Evolutionary conservation across 2,113 vertebrate genomes (phyloP).

Genomic region (Calyptommatus sinebrachiatus): DNA sequence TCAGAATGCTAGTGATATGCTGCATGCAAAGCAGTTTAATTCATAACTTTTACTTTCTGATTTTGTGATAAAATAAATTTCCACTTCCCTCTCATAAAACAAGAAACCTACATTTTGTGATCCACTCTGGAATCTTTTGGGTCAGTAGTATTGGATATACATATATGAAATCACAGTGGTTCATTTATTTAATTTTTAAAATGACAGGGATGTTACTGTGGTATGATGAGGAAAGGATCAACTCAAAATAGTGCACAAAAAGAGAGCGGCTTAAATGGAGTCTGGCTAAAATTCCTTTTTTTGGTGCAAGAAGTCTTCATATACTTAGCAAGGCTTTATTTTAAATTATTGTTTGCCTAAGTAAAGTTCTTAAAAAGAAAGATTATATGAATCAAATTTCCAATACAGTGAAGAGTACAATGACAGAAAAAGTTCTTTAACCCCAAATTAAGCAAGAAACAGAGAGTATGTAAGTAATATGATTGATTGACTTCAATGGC

Average conservation of each 20-base stretch:
- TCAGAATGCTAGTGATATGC: no score
- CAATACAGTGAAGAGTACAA: slow-evolving; percentile 48
- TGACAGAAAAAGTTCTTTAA: background rate
- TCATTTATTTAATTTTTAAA: background rate
- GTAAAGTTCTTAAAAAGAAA: slow-evolving; percentile 37
- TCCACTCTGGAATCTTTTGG: no score
- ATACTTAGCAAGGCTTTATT: slow-evolving; percentile 38
- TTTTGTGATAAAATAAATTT: no score
- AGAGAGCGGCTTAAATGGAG: background rate
- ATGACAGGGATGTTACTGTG: background rate
- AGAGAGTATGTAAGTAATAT: slow-evolving; percentile 36
- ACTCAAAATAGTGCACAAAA: background rate
- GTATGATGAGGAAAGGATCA: background rate
- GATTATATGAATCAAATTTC: slow-evolving; percentile 47
- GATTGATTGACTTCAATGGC: slow-evolving; percentile 39
- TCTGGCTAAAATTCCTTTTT: background rate
- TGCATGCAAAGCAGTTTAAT: no score
- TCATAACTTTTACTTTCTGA: no score
- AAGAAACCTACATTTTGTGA: no score
- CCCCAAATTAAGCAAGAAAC: slow-evolving; percentile 27
- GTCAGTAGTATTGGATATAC: no score
- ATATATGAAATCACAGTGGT: no score
- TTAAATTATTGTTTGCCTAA: slow-evolving; percentile 49
- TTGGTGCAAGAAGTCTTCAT: slow-evolving; percentile 41
- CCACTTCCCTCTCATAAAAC: no score